phyloP scores from a whole-genome alignment of 2,113 vertebrate genomes.

The Cygnus buccinator region DNA sequence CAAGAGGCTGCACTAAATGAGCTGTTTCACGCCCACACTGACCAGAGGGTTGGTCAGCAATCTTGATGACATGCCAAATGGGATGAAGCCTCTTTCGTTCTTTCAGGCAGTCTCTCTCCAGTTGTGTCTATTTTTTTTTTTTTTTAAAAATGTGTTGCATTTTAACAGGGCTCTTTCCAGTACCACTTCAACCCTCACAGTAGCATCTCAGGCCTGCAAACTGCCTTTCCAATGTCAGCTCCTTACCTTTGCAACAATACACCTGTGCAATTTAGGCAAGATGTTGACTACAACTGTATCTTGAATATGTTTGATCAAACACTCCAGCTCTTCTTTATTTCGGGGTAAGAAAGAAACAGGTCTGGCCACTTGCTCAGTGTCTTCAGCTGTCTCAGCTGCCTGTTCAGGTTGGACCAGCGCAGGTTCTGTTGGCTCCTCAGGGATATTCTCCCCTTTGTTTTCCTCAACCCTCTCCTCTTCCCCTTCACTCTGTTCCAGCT shows the following conservation, averaged over 20 bases:
- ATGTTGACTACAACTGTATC: conserved; percentile 83
- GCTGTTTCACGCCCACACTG: background rate
- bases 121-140: accelerated
- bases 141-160: background rate
- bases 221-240: background rate
- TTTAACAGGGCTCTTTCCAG: background rate
- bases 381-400: background rate
- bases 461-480: conserved; percentile 70
- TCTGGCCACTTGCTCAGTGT: background rate
- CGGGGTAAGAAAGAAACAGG: conserved; percentile 81
- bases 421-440: background rate
- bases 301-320: conserved; percentile 86
- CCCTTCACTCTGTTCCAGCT: conserved; percentile 73
- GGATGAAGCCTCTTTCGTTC: background rate
- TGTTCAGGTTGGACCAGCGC: background rate
- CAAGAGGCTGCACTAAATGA: background rate
- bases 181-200: background rate
- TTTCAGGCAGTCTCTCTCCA: background rate
- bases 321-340: conserved; percentile 85
- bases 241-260: conserved; percentile 90
- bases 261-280: conserved; percentile 90
- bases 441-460: background rate
- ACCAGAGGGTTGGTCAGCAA: background rate
- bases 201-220: background rate
- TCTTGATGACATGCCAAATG: background rate